Conservation (phyloP, 2,888 invertebrate genomes). For the Sinohyriopsis cumingii region DNA sequence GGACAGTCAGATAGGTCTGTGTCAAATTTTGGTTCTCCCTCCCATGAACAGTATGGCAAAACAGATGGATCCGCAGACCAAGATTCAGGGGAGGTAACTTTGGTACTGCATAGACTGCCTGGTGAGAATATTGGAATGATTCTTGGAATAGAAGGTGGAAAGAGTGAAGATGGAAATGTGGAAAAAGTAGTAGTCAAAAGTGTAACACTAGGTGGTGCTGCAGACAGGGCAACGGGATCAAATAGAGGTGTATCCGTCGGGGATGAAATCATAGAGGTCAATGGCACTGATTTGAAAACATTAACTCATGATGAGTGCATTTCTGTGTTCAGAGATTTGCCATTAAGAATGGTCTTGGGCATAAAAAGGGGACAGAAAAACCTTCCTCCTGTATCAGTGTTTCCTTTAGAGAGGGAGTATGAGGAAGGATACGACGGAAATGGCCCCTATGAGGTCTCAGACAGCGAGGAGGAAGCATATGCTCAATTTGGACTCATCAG, state of each 20-base stretch:
- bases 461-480: constrained; percentile 43
- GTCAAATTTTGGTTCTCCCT: constrained; percentile 30
- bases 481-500: constrained; percentile 47
- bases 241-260: constrained; percentile 80
- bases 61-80: constrained; percentile 3
- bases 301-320: constrained; percentile 90
- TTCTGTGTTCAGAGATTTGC: constrained; percentile 89
- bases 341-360: constrained; percentile 56
- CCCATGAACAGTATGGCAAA: constrained; percentile 22
- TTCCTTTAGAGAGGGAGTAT: constrained; percentile 10
- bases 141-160: constrained; percentile 92
- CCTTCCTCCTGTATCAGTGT: constrained; percentile 28
- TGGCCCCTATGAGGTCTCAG: constrained; percentile 20
- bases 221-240: constrained; percentile 59
- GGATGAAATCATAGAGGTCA: constrained; percentile 91
- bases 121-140: constrained; percentile 93
- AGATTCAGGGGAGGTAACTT: constrained; percentile 7
- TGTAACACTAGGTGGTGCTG: constrained; percentile 64
- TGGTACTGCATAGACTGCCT: constrained; percentile 87
- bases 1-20: constrained; percentile 35
- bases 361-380: constrained; percentile 44
- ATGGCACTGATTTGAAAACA: constrained; percentile 84
- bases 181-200: constrained; percentile 82
- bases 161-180: constrained; percentile 85
- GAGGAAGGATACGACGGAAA: neutral